A percentile compares a stretch with the other conserved stretches of the same genome.
These are phyloP conservation scores for Channa striata DNA, from an alignment of 2,797 vertebrate species.

Conservation along the genomic window DNA sequence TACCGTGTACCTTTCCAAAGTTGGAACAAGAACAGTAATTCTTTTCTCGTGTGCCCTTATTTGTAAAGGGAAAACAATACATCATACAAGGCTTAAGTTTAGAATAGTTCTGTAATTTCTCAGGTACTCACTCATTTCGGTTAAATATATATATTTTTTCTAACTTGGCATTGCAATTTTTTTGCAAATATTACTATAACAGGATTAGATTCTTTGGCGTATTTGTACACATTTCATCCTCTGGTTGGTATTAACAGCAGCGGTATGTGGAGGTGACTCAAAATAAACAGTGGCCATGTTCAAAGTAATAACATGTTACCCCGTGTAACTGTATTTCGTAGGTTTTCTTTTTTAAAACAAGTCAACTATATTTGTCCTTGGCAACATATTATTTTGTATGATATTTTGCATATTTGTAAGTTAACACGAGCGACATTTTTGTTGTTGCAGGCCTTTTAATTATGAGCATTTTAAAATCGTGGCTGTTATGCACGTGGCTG, in stretches of 20 bases:
- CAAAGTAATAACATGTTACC: background rate
- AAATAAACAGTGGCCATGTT: conserved; percentile 23
- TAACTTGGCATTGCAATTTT: background rate
- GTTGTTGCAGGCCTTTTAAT: background rate
- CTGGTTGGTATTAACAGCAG: background rate
- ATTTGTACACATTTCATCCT: background rate
- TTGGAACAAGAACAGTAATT: too few species aligned
- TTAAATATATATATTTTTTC: too few species aligned
- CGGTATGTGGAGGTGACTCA: conserved; percentile 9
- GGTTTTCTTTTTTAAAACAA: conserved; percentile 12
- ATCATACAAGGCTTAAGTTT: too few species aligned
- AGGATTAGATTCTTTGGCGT: too few species aligned
- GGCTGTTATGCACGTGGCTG: conserved; percentile 2
- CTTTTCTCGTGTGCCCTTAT: too few species aligned
- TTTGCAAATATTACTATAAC: too few species aligned
- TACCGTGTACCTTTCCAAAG: too few species aligned
- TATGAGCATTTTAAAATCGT: background rate
- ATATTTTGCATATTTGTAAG: background rate
- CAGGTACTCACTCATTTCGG: too few species aligned
- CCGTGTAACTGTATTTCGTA: background rate
- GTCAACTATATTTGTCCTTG: background rate
- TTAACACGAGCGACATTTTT: too few species aligned
- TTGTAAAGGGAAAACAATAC: too few species aligned
- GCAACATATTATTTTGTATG: background rate
- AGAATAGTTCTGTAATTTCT: too few species aligned